These are phyloP conservation scores for Acarapis woodi DNA, from an alignment of 1,140 invertebrate species.

Conservation along the genomic window DNA sequence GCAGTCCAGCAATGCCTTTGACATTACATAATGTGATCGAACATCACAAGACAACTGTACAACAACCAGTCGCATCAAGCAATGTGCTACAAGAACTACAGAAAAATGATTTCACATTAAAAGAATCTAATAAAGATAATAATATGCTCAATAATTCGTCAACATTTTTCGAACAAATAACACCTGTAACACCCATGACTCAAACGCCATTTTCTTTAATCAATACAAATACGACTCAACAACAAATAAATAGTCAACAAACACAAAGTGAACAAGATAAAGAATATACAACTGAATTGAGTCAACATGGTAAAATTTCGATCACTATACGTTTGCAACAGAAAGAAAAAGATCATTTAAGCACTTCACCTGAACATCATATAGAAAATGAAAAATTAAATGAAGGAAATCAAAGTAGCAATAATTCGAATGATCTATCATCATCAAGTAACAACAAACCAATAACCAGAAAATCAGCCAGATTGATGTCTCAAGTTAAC, in stretches of 20 bases:
- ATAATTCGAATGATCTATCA: not conserved
- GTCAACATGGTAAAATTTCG: constrained; percentile 12
- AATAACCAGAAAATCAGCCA: constrained; percentile 36
- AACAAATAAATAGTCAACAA: not conserved
- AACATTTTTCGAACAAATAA: not conserved
- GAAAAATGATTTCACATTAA: not conserved
- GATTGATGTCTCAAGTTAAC: constrained; percentile 16
- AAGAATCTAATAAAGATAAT: not conserved
- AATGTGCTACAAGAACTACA: not conserved
- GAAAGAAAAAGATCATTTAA: constrained; percentile 9
- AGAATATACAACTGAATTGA: constrained; percentile 13
- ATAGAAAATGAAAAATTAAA: constrained; percentile 5
- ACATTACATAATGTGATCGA: not conserved
- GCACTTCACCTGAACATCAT: constrained; percentile 10
- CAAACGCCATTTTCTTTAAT: not conserved
- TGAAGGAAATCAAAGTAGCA: not conserved
- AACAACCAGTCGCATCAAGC: not conserved
- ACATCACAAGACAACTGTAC: not conserved
- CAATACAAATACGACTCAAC: not conserved
- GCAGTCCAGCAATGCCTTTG: constrained; percentile 1
- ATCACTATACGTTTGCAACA: constrained; percentile 13
- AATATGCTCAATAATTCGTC: not conserved
- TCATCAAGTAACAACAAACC: constrained; percentile 8
- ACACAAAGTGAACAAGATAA: constrained; percentile 4
- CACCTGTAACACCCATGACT: not conserved